Percentiles rank a stretch among this genome's conserved stretches.
phyloP scores from a whole-genome alignment of 2,888 invertebrate species.

The Parthenolecanium corni region DNA sequence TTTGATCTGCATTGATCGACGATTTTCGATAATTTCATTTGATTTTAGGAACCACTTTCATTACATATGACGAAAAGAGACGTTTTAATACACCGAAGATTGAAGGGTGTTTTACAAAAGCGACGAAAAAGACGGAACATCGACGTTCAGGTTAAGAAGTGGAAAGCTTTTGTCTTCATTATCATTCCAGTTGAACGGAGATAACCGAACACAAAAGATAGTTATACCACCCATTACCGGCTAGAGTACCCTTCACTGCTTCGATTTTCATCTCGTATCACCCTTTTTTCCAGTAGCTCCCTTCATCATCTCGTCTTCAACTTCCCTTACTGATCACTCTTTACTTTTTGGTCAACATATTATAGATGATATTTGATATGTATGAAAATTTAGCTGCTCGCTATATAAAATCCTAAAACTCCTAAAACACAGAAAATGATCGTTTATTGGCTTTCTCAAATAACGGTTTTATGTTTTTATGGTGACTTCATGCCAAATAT shows the following conservation, averaged over 20 bases:
- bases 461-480: no score
- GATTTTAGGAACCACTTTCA: neutral
- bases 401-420: no score
- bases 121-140: conserved; percentile 20
- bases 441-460: no score
- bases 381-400: neutral
- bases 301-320: neutral
- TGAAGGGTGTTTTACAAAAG: conserved; percentile 21
- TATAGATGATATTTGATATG: conserved; percentile 22
- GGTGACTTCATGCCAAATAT: no score
- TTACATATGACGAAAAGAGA: conserved; percentile 2
- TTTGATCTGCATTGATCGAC: no score
- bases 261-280: neutral
- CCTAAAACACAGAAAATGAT: no score
- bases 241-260: conserved; percentile 8
- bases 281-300: neutral
- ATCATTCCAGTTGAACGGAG: conserved; percentile 25
- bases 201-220: conserved; percentile 19
- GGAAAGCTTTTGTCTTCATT: conserved; percentile 27
- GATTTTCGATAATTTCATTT: neutral
- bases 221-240: conserved; percentile 24
- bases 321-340: neutral
- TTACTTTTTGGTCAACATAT: conserved; percentile 1
- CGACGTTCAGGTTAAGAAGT: conserved; percentile 25
- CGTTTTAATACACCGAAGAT: conserved; percentile 12